Evolutionary conservation across 1,140 invertebrate species (phyloP), one percentile per base, ranked within the genome.

Genomic region (Hestina assimilis): DNA sequence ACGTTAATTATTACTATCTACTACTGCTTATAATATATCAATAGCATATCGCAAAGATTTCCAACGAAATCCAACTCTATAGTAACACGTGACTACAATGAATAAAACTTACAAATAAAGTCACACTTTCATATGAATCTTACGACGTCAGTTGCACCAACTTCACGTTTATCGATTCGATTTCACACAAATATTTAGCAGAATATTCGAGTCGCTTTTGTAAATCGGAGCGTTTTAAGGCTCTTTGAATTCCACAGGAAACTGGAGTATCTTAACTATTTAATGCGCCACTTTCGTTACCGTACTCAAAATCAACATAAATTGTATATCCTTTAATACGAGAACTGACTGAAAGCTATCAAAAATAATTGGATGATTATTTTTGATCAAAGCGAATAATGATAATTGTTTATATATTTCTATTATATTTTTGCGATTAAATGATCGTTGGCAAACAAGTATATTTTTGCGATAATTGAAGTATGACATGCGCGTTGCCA

Each of bases 81-180:
- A 9, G 0, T 12, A 46, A 17, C 43, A 31, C 43, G 43, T 46
- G 43, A 46, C 26, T 19, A 17, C 15, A 11, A 46, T 20, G 33
- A 38, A 19, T 38, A 19, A 38, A 19, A 38, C 7, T 7, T 8
- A 11, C 41, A 43, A 19, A 17, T 9, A 38, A 19, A 38, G 4
- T 7, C 3, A 11, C 41, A 43, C 12, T 45, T 28, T 11, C 23
- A 9, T 24, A 24, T 15, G n/a, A 17, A 7, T 28, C n/a, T 28
- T 38, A 1, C 31, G 5, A 35, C 33, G 33, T 38, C 15, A 38
- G 33, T 19, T 38, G 33, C 14, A 38, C 15, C 42, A 51, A 59
- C 40, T 59, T 64, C 56, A 59, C 47, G 45, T 41, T 52, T 55
- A 66, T 66, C 45, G 59, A 66, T 66, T 66, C 50, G 29, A 58